Conservation (phyloP, 2,797 vertebrate species). For the Crocodylus rhombifer region DNA sequence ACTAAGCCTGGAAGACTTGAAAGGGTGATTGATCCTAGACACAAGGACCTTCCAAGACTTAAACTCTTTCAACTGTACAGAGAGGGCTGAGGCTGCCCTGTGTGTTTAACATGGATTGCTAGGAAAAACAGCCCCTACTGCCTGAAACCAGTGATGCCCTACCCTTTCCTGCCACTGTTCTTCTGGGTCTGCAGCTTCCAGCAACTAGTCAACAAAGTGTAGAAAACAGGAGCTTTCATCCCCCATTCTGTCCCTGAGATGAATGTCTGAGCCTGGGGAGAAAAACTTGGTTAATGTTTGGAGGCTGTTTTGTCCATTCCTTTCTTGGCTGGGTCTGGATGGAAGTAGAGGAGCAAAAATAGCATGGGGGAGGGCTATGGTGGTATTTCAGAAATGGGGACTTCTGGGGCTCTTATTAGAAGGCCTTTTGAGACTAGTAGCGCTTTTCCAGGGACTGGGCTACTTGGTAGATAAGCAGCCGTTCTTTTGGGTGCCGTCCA, state of each 20-base stretch:
- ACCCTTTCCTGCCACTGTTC: not conserved
- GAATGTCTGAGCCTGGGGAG: slow-evolving; percentile 19
- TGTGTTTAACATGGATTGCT: not conserved
- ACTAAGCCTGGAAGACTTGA: not conserved
- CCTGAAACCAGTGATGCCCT: not conserved
- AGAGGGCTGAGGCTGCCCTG: not conserved
- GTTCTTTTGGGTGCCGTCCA: not conserved
- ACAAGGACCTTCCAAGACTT: rapidly evolving
- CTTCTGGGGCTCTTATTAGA: not conserved
- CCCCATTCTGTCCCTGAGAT: slow-evolving; percentile 16
- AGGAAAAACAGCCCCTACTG: not conserved
- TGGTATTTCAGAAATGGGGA: not conserved
- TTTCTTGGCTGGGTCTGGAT: not conserved
- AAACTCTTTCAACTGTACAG: rapidly evolving
- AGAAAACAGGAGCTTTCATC: slow-evolving; percentile 49
- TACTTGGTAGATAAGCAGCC: not conserved
- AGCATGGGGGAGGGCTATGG: not conserved
- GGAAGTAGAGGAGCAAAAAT: not conserved
- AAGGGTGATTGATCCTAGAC: not conserved
- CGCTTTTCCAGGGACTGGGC: not conserved
- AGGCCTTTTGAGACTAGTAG: not conserved
- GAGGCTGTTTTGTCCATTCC: not conserved
- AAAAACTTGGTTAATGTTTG: not conserved
- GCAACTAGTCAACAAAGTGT: slow-evolving; percentile 12
- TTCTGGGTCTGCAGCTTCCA: not conserved